Base-by-base conservation (phyloP, 2,113 vertebrate genomes). In the Mesocricetus auratus region DNA sequence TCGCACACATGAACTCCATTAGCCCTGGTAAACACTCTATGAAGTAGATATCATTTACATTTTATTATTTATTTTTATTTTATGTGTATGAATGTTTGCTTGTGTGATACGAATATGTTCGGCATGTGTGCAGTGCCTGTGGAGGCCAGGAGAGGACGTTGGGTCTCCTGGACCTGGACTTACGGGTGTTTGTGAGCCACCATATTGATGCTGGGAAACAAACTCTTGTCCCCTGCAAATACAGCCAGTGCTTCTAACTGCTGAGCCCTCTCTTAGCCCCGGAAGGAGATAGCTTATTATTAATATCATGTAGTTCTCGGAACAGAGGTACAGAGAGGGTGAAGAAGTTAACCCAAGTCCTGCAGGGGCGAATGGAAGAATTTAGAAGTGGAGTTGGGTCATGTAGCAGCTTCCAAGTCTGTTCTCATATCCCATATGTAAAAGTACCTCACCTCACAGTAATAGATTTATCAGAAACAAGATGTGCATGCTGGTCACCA, bases 381-480 rank as follows among this genome's bases (percentile, higher is more conserved):
- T 58, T 94, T 92, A 60, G 42, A 89, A 78, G 88, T 90, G 33
- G 68, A 64, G 56, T 94, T 45, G 15, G 62, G 50, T 22, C 60
- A 71, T 62, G 56, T 39, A 53, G 62, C 56, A 53, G 56, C 31
- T 74, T 89, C 33, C 36, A 45, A 89, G 62, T 81, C 62, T 60
- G 74, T 13, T 62, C 64, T 75, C 69, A 77, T 90, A 95, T 12
- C 69, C 81, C 45, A 29, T 68, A 93, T 74, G 73, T 89, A 78
- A 93, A 95, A 92, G 33, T 60, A 90, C 58, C 92, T 90, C 31
- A 19, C 3, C 9, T 5, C 45, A 53, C 69, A 90, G 81, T 94
- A 94, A 96, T 77, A 91, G 89, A 98, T 96, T 92, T 92, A 93
- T 97, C 95, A 96, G 95, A 93, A 96, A 94, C 82, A 90, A 97